A percentile compares a stretch with the other conserved stretches of the same genome.
phyloP scores from a whole-genome alignment of 2,888 invertebrate species.

The Noctua janthina region DNA sequence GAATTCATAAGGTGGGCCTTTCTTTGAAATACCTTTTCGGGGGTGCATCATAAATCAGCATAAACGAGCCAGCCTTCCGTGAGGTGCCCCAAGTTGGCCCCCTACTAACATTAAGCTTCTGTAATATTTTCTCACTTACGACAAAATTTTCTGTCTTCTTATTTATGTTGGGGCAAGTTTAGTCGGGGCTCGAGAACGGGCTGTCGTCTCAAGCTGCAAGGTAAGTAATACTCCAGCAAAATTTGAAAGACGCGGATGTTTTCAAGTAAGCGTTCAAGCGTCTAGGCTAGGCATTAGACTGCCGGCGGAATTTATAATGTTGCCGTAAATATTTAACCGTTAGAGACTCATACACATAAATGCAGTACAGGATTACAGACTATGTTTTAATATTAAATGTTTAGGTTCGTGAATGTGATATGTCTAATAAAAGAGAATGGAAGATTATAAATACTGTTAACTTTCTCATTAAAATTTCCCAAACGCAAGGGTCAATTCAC shows the following conservation, averaged over 20 bases:
- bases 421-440: neutral
- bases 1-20: conserved; percentile 82
- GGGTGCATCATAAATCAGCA: conserved; percentile 87
- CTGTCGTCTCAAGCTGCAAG: conserved; percentile 82
- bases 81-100: conserved; percentile 76
- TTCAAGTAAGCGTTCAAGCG: conserved; percentile 55
- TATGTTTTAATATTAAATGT: neutral
- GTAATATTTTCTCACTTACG: conserved; percentile 90
- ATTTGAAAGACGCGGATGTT: conserved; percentile 66
- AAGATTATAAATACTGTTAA: neutral
- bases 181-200: conserved; percentile 68
- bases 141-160: conserved; percentile 88
- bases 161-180: conserved; percentile 84
- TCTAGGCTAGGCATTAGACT: conserved; percentile 53
- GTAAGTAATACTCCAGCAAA: conserved; percentile 71
- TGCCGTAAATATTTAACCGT: conserved; percentile 47
- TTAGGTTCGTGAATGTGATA: neutral
- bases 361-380: conserved; percentile 5
- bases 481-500: neutral
- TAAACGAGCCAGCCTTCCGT: conserved; percentile 87
- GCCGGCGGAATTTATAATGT: conserved; percentile 54
- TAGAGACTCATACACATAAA: conserved; percentile 2
- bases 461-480: neutral
- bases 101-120: conserved; percentile 87
- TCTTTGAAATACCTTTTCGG: conserved; percentile 82